Evolutionary conservation across 2,113 vertebrate species (phyloP).

Genomic region (Mungos mungo): DNA sequence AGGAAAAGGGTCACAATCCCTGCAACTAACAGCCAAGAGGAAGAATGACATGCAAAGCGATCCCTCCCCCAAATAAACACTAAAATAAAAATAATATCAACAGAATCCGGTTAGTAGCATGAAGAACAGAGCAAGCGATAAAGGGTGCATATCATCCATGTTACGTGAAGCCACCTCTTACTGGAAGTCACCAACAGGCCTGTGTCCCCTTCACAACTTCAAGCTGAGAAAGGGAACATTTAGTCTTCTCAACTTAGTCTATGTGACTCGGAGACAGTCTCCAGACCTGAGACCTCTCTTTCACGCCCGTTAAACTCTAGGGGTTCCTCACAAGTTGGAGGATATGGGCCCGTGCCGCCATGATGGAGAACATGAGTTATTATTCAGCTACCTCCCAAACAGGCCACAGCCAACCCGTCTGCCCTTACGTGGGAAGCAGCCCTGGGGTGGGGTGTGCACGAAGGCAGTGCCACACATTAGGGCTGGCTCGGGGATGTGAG

Average conservation of each 20-base stretch:
- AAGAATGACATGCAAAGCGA: constrained; percentile 87
- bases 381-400: background rate
- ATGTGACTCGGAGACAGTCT: background rate
- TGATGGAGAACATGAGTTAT: background rate
- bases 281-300: background rate
- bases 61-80: constrained; percentile 34
- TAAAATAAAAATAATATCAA: constrained; percentile 77
- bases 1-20: constrained; percentile 88
- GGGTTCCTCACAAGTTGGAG: background rate
- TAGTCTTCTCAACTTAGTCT: background rate
- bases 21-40: constrained; percentile 85
- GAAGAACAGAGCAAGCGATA: constrained; percentile 84
- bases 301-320: background rate
- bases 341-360: background rate
- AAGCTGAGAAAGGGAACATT: constrained; percentile 68
- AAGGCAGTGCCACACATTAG: background rate
- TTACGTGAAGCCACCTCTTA: constrained; percentile 77
- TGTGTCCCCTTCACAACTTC: constrained; percentile 63
- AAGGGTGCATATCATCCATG: constrained; percentile 69
- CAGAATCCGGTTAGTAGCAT: constrained; percentile 87
- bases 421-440: background rate
- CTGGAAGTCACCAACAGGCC: constrained; percentile 67
- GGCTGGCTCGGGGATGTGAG: background rate
- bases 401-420: background rate
- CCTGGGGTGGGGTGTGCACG: background rate